Base-by-base conservation (phyloP, 2,113 vertebrate species). In the Cricetomys ansorgei region DNA sequence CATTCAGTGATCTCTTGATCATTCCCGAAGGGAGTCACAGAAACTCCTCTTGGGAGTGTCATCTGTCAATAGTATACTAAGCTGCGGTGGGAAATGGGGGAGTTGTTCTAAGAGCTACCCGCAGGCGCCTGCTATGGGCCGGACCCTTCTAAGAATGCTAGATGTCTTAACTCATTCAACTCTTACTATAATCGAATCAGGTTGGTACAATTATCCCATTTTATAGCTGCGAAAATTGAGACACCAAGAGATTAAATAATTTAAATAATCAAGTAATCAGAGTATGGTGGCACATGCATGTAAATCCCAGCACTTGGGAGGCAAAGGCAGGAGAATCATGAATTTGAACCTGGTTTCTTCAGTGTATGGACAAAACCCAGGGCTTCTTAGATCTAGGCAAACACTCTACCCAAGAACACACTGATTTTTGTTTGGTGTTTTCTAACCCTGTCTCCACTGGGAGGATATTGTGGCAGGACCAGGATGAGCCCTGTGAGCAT, bases 331-430 rank as follows among this genome's bases (percentile, higher is more conserved):
- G 62, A 48, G 62, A 21, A 34, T 37, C 83, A 50, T 48, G 62
- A 67, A 37, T 86, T 67, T 37, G 64, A 67, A 50, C 45, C 84
- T 69, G 84, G 48, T 15, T 12, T 34, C 43, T 64, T 21, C 37
- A 31, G 23, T 59, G 69, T 29, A 59, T 31, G 53, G 27, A 34
- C 23, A 5, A n/a, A 75, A 73, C n/a, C 9, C 0, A n/a, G n/a
- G 34, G n/a, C 29, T 45, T 89, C n/a, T 21, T 50, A 27, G 7
- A n/a, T 13, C 11, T 69, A 53, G 45, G 81, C 59, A 45, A 84
- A 69, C 64, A 25, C 64, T 48, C 43, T 87, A 16, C 34, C 15
- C 25, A 98, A 69, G 84, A 53, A 67, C 98, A 98, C 98, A 70
- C 9, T 86, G 93, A 91, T 81, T 95, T 95, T 77, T 83, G n/a